These are phyloP conservation scores for Nothocercus julius DNA, from an alignment of 2,113 vertebrate species.

Conservation along the genomic window DNA sequence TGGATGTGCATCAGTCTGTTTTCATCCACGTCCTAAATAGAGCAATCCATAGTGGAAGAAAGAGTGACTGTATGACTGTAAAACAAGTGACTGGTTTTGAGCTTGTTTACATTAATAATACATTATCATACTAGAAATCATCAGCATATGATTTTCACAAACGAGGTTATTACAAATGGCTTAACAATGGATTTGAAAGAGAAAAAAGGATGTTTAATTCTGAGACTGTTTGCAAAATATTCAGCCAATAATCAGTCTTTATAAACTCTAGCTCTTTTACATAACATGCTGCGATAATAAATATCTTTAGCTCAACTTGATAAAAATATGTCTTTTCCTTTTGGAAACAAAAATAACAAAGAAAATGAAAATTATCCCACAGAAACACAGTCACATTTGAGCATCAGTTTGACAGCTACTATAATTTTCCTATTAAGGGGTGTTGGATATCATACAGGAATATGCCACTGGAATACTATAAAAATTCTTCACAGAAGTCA, in stretches of 20 bases:
- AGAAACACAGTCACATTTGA: constrained; percentile 72
- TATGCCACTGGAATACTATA: constrained; percentile 30
- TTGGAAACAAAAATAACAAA: constrained; percentile 74
- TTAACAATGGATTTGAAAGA: constrained; percentile 71
- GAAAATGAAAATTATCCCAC: constrained; percentile 64
- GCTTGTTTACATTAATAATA: constrained; percentile 6
- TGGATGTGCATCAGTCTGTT: neutral
- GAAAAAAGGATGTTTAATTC: constrained; percentile 59
- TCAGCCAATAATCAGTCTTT: constrained; percentile 63
- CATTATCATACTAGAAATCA: neutral
- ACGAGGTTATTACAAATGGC: constrained; percentile 61
- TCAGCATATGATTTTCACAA: constrained; percentile 28
- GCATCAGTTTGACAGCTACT: constrained; percentile 72
- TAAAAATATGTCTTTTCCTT: constrained; percentile 74
- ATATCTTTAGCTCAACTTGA: constrained; percentile 71
- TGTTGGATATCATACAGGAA: constrained; percentile 66
- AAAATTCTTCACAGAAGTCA: constrained; percentile 59
- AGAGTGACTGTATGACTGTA: neutral
- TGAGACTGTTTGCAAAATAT: constrained; percentile 68
- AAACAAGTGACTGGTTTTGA: neutral
- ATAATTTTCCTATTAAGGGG: constrained; percentile 73
- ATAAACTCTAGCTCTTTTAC: constrained; percentile 30
- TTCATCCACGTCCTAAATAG: neutral
- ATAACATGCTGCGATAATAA: constrained; percentile 72
- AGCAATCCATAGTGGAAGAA: neutral